Percentiles rank a stretch among this genome's conserved stretches.
Conservation (phyloP, 2,797 vertebrate species). For the Gouania willdenowi region DNA sequence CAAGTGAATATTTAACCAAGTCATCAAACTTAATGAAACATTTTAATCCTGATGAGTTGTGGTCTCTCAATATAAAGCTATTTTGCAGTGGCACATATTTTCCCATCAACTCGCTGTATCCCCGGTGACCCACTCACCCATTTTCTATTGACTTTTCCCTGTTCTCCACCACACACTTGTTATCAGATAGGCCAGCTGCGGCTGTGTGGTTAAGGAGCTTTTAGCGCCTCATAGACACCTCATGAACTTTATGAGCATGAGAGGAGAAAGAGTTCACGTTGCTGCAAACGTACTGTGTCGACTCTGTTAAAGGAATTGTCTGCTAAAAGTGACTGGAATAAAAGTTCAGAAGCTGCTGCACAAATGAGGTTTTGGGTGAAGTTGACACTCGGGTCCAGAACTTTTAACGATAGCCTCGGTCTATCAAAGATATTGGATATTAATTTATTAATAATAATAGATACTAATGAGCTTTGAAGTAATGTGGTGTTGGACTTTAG, state of each 20-base stretch:
- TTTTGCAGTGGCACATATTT: constrained; percentile 19
- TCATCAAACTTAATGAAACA: not conserved
- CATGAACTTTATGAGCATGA: constrained; percentile 39
- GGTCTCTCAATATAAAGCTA: not conserved
- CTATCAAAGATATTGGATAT: constrained; percentile 71
- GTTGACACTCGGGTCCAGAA: constrained; percentile 70
- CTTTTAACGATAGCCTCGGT: constrained; percentile 74
- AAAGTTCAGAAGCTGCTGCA: constrained; percentile 44
- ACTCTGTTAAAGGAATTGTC: constrained; percentile 36
- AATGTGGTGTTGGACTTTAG: constrained; percentile 57
- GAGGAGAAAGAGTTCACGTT: constrained; percentile 32
- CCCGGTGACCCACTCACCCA: constrained; percentile 13
- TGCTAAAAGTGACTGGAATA: constrained; percentile 30
- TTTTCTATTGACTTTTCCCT: constrained; percentile 58
- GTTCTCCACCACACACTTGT: constrained; percentile 52
- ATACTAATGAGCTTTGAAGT: constrained; percentile 78
- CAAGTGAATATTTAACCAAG: not conserved
- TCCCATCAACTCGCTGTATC: constrained; percentile 5
- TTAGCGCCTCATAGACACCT: constrained; percentile 58
- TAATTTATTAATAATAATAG: constrained; percentile 81
- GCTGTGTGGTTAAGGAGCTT: constrained; percentile 45
- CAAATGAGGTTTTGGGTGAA: constrained; percentile 65
- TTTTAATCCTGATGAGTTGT: not conserved
- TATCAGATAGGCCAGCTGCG: constrained; percentile 60
- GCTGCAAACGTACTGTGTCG: constrained; percentile 5